These are phyloP conservation scores for Drosophila eohydei DNA, from an alignment of 2,888 invertebrate genomes.

Conservation along the genomic window DNA sequence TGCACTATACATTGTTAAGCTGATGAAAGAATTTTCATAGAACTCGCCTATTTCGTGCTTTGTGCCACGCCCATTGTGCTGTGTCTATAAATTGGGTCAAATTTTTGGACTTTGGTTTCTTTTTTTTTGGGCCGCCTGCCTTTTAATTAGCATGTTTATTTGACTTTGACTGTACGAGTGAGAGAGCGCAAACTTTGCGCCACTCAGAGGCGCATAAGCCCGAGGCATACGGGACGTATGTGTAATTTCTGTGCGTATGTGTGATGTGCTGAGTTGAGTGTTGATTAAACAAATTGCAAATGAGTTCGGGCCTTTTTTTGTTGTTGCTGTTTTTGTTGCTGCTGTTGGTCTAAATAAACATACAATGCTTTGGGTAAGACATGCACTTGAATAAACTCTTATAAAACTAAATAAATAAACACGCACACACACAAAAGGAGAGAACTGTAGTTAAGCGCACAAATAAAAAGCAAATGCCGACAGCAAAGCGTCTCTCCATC, in stretches of 20 bases:
- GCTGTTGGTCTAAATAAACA: slow-evolving; percentile 62
- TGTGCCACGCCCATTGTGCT: slow-evolving; percentile 14
- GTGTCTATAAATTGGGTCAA: slow-evolving; percentile 69
- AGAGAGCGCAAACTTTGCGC: slow-evolving; percentile 45
- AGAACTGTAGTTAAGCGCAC: slow-evolving; percentile 61
- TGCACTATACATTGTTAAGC: background rate
- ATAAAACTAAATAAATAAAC: slow-evolving; percentile 73
- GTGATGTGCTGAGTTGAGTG: slow-evolving; percentile 62
- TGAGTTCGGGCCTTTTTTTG: slow-evolving; percentile 65
- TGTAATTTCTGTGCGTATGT: slow-evolving; percentile 46
- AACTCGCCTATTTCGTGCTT: background rate
- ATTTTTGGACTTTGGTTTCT: slow-evolving; percentile 30
- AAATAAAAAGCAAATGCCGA: slow-evolving; percentile 58
- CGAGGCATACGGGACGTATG: slow-evolving; percentile 32
- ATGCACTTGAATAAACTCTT: slow-evolving; percentile 78
- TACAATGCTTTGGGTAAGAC: slow-evolving; percentile 67
- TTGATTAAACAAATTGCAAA: slow-evolving; percentile 80
- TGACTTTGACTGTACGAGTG: slow-evolving; percentile 58
- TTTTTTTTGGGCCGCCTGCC: slow-evolving; percentile 42
- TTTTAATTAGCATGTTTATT: slow-evolving; percentile 79
- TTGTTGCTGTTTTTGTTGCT: slow-evolving; percentile 22
- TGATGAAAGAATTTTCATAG: background rate
- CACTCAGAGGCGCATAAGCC: slow-evolving; percentile 22
- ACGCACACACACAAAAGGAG: slow-evolving; percentile 15
- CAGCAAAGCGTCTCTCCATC: slow-evolving; percentile 28